Evolutionary conservation across 2,113 vertebrate genomes (phyloP).

Genomic region (Anhinga rufa): DNA sequence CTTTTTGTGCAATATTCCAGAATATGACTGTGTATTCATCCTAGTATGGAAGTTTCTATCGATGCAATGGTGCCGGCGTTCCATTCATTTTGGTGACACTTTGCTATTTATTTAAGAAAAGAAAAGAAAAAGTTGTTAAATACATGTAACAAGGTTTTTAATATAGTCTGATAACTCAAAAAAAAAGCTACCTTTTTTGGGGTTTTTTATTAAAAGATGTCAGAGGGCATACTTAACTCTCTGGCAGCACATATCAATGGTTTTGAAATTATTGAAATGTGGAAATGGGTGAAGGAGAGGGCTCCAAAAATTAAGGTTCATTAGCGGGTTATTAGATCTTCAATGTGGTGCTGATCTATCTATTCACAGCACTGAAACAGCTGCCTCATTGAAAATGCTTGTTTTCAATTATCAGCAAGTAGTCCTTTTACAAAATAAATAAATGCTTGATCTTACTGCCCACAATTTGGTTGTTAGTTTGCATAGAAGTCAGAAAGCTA

Average conservation of each 20-base stretch:
- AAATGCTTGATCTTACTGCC: constrained; percentile 19
- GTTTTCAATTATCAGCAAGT: constrained; percentile 44
- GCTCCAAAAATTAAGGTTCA: not conserved
- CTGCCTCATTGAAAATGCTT: constrained; percentile 37
- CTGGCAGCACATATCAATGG: not conserved
- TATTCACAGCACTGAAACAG: constrained; percentile 20
- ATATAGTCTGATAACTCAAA: constrained; percentile 1
- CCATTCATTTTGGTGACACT: constrained; percentile 13
- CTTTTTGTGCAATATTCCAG: constrained; percentile 33
- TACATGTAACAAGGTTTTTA: constrained; percentile 17
- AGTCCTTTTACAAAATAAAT: constrained; percentile 41
- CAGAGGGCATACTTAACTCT: not conserved
- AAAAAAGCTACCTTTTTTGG: not conserved
- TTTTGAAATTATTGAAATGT: not conserved
- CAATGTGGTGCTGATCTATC: constrained; percentile 1
- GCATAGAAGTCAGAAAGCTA: not conserved
- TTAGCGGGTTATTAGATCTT: not conserved
- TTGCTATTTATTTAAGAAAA: constrained; percentile 50
- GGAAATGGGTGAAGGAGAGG: not conserved
- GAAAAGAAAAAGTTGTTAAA: not conserved
- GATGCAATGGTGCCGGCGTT: not conserved
- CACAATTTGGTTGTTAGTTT: constrained; percentile 21
- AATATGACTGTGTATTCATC: not conserved
- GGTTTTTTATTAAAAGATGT: not conserved
- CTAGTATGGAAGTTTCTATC: not conserved